Percentiles rank a stretch among this genome's conserved stretches.
Evolutionary conservation across 1,140 invertebrate genomes (phyloP).

Genomic region (Drosophila nigrodunni): DNA sequence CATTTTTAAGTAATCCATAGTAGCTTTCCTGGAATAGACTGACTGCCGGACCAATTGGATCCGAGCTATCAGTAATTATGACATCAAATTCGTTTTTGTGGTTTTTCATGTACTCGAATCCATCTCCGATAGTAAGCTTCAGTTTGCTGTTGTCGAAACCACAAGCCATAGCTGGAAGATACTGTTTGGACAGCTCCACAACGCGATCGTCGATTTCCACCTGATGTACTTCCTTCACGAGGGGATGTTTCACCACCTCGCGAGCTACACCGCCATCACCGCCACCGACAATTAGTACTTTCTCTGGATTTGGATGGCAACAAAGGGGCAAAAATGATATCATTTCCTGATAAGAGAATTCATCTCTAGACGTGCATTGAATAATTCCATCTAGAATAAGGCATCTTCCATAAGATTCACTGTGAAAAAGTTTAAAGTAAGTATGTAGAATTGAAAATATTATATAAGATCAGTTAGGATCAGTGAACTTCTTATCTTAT

Average conservation of each 20-base stretch:
- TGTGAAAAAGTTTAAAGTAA: conserved; percentile 76
- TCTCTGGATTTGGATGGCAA: conserved; percentile 95
- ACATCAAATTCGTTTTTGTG: conserved; percentile 96
- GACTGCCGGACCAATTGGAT: conserved; percentile 94
- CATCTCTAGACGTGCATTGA: conserved; percentile 98
- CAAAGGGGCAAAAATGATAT: conserved; percentile 97
- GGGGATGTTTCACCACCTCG: conserved; percentile 97
- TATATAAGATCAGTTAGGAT: neutral
- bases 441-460: neutral
- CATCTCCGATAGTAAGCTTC: conserved; percentile 94
- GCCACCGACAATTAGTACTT: conserved; percentile 98
- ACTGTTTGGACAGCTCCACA: conserved; percentile 95
- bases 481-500: conserved; percentile 4
- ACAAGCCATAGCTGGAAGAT: conserved; percentile 94
- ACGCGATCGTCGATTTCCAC: conserved; percentile 98
- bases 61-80: conserved; percentile 99
- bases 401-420: conserved; percentile 94
- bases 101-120: conserved; percentile 96
- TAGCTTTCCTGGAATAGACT: conserved; percentile 93
- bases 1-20: conserved; percentile 93
- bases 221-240: conserved; percentile 93
- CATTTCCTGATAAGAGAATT: conserved; percentile 99
- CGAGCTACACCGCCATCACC: conserved; percentile 96
- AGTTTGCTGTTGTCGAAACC: conserved; percentile 95
- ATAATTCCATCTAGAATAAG: conserved; percentile 98